phyloP scores from a whole-genome alignment of 2,797 vertebrate genomes.

The Galaxias olidus region DNA sequence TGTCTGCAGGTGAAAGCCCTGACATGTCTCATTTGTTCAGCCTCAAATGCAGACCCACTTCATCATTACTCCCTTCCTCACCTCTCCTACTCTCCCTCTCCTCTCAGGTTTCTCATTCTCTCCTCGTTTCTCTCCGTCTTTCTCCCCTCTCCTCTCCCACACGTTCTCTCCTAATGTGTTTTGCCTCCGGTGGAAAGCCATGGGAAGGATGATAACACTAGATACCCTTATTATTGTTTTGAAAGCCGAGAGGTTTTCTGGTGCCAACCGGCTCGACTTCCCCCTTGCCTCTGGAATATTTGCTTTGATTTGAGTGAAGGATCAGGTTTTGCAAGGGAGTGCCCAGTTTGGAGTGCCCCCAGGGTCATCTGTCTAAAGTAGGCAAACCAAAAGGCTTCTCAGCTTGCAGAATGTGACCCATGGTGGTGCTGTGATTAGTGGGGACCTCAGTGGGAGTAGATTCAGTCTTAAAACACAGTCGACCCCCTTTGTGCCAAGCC shows the following conservation, averaged over 20 bases:
- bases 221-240: slow-evolving; percentile 50
- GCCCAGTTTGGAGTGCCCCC: slow-evolving; percentile 29
- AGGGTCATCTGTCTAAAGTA: slow-evolving; percentile 39
- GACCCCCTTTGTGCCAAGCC: slow-evolving; percentile 49
- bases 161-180: slow-evolving; percentile 25
- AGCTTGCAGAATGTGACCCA: slow-evolving; percentile 47
- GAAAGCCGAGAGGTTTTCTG: slow-evolving; percentile 24
- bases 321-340: slow-evolving; percentile 45
- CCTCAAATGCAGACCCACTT: slow-evolving; percentile 43
- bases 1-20: slow-evolving; percentile 10
- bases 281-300: slow-evolving; percentile 37
- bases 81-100: slow-evolving; percentile 10
- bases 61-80: slow-evolving; percentile 34
- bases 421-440: slow-evolving; percentile 38
- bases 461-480: slow-evolving; percentile 57
- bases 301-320: slow-evolving; percentile 52
- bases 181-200: slow-evolving; percentile 35
- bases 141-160: slow-evolving; percentile 16
- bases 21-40: slow-evolving; percentile 10
- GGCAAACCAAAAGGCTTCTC: slow-evolving; percentile 36
- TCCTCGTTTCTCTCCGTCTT: slow-evolving; percentile 29
- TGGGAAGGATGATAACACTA: slow-evolving; percentile 35
- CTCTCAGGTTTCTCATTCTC: slow-evolving; percentile 25
- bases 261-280: slow-evolving; percentile 32
- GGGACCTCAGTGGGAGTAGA: slow-evolving; percentile 40